Evolutionary conservation across 2,797 vertebrate species (phyloP), one percentile per base, ranked within the genome.

Genomic region (Arnoldichthys spilopterus): DNA sequence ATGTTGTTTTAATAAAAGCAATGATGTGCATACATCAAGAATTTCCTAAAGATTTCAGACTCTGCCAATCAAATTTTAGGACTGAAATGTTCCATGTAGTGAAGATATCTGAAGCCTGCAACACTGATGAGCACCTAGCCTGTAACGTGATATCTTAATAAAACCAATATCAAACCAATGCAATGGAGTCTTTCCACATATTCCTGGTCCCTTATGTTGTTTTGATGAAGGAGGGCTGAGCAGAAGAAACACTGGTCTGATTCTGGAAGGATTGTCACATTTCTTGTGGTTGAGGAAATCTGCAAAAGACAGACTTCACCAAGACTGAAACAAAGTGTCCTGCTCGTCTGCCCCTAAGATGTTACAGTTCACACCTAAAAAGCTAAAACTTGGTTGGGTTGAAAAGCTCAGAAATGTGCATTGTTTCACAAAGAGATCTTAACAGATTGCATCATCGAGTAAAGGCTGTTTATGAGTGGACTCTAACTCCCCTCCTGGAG

Each of bases 251-350:
- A 61, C 87, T 83, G 89, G 85, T 87, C 85, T 61, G 82, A 80
- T 86, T 85, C 81, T 59, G 79, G 75, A 69, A 80, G 66, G 68
- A 79, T 89, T 37, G 85, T 85, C 80, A 83, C 73, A 49, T 79
- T 72, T 86, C 85, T 85, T 86, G 59, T 61, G 62, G 63, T 78
- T 68, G 76, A 85, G 77, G 83, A 91, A 88, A 34, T 83, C 70
- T 78, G 75, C 37, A 34, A 40, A 18, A 77, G 30, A 74, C 13
- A 43, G 59, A 49, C 51, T 74, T 74, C 72, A 76, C 54, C 47
- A 63, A 24, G 0, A 0, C 53, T 30, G 8, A 49, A 74, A 73
- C 30, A 51, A 72, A 61, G 32, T 61, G 20, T 53, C 32, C 64
- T 61, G n/a, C 59, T 70, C 34, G 37, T 61, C 13, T 34, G 30